Evolutionary conservation across 1,140 invertebrate genomes (phyloP).

Genomic region (Cyclargus thomasi): DNA sequence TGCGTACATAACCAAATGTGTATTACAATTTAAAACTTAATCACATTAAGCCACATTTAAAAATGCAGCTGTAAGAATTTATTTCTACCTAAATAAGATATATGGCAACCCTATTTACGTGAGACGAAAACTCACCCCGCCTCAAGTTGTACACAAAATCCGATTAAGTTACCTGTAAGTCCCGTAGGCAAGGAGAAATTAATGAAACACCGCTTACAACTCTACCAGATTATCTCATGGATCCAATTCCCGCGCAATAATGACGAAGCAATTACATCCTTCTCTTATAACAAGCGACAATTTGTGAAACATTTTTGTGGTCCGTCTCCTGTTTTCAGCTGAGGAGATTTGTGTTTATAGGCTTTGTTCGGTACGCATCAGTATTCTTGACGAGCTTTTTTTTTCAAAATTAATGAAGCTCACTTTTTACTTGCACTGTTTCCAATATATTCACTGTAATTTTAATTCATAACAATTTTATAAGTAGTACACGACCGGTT

Average conservation of each 20-base stretch:
- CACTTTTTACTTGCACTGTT: too few relatives aligned
- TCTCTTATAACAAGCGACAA: background rate
- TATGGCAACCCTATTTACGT: constrained; percentile 13
- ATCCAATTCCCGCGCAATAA: constrained; percentile 32
- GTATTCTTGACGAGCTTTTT: too few relatives aligned
- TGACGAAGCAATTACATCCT: constrained; percentile 31
- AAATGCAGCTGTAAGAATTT: background rate
- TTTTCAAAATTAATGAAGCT: too few relatives aligned
- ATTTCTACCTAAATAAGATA: background rate
- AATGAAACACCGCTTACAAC: constrained; percentile 38
- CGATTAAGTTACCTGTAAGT: constrained; percentile 35
- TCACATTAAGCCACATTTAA: background rate
- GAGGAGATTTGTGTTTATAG: background rate
- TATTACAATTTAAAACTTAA: background rate
- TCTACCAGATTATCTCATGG: constrained; percentile 31
- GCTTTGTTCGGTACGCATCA: too few relatives aligned
- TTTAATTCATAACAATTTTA: too few relatives aligned
- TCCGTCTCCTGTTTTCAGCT: background rate
- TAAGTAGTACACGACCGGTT: too few relatives aligned
- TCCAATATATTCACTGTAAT: too few relatives aligned
- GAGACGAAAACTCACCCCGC: constrained; percentile 23
- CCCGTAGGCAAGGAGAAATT: constrained; percentile 38
- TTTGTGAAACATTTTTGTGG: background rate
- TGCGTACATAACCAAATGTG: too few relatives aligned
- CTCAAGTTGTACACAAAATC: constrained; percentile 36